Base-by-base conservation (phyloP, 2,113 vertebrate species). In the Macquaria ambigua region DNA sequence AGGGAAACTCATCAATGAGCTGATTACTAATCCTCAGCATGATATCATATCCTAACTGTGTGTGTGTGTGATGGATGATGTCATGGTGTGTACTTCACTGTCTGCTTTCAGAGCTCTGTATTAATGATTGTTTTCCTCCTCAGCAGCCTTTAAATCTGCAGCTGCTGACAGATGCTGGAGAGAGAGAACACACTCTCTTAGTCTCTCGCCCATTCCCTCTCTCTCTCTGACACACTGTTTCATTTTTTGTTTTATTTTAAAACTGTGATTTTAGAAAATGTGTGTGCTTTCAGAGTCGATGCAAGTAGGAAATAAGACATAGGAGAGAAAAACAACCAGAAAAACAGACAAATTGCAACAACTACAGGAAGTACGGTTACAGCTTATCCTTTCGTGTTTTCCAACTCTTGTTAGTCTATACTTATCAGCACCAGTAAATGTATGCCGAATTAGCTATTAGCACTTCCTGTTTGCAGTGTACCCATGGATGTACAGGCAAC, bases 111-210 rank as follows among this genome's bases (percentile, higher is more conserved):
- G 8, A 6, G 7, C 37, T 59, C 56, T 23, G 58, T 28, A 52
- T 56, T 64, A 74, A 56, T 5, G 46, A 43, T 43, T 0, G 52
- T 75, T 73, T 79, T 74, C 37, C 46, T 37, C 4, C 0, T 31
- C 34, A 1, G 21, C 83, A 72, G 79, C 52, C 18, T 76, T 50
- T 80, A 76, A 83, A 76, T 83, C 83, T 50, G 10, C 75, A 58
- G 52, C 71, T 50, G 62, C 28, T 71, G 59, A 85, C 71, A 79
- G 70, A 37, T 8, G 1, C 58, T 0, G 9, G 15, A 34, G 82
- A 3, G 66, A 68, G 28, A 77, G 28, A 10, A 20, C 8, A 10
- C 56, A 0, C 6, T 61, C 25, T 37, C 6, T 6, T 3, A 6
- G 53, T 73, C 53, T 37, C 37, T 64, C 55, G 14, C 23, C 28